Percentiles rank a stretch among this genome's conserved stretches.
Evolutionary conservation across 2,888 invertebrate species (phyloP).

Genomic region (Thera britannica): DNA sequence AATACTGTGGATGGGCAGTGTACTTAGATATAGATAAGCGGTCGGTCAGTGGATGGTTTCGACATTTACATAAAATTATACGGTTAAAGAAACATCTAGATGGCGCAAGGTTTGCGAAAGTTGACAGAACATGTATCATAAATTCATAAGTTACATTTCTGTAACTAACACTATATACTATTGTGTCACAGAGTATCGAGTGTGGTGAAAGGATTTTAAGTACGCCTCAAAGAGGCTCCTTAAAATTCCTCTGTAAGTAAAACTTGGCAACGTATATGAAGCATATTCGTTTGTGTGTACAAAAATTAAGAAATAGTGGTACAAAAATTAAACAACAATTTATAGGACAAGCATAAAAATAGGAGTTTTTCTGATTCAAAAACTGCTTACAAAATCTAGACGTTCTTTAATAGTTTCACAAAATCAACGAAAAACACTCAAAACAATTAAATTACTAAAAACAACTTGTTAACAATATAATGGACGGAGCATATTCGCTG

Average conservation of each 20-base stretch:
- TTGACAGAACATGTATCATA: neutral
- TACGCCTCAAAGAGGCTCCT: too few species aligned
- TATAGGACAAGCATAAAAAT: neutral
- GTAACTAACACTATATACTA: too few species aligned
- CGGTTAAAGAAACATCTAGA: slow-evolving; percentile 25
- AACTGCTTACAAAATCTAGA: slow-evolving; percentile 21
- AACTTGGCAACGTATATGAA: neutral
- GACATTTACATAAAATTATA: slow-evolving; percentile 32
- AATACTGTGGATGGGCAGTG: slow-evolving; percentile 58
- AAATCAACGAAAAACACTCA: slow-evolving; percentile 24
- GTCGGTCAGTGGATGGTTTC: slow-evolving; percentile 50
- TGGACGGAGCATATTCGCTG: slow-evolving; percentile 79
- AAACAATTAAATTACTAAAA: slow-evolving; percentile 34
- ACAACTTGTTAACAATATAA: slow-evolving; percentile 51
- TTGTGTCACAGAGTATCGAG: too few species aligned
- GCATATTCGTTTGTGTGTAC: neutral
- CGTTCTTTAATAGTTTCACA: slow-evolving; percentile 19
- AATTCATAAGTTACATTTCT: too few species aligned
- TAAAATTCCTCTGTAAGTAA: too few species aligned
- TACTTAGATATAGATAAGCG: slow-evolving; percentile 43
- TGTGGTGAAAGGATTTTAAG: too few species aligned
- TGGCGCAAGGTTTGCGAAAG: slow-evolving; percentile 14
- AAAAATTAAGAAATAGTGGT: too few species aligned
- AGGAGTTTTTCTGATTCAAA: neutral
- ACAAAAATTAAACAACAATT: too few species aligned